Base-by-base conservation (phyloP, 2,113 vertebrate species). In the Halcyon malimbica region DNA sequence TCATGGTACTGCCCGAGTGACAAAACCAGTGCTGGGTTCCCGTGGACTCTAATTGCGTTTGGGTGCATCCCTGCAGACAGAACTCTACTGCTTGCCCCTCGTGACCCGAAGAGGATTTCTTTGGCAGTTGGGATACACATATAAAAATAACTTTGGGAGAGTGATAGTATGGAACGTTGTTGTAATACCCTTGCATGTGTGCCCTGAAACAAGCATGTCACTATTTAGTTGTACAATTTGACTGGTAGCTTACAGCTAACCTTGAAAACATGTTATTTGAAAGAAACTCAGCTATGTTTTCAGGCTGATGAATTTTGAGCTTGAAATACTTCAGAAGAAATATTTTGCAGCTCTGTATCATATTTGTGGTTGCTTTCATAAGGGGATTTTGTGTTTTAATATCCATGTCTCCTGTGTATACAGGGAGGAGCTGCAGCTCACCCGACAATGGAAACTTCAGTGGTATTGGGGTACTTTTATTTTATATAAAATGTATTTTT, bases 321-420 rank as follows among this genome's bases (percentile, higher is more conserved):
- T 79, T 13, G 29, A 63, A 63, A 62, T 56, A 78, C 35, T 48
- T 90, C 21, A 24, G n/a, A 65, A 39, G 50, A 57, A 70, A 23
- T 67, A 44, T 67, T 44, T 12, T 44, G 2, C 39, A 0, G 81
- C 4, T 78, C 15, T 16, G 18, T 25, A 16, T 82, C 2, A 1
- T 64, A 37, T 73, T 44, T 83, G 54, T 42, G 50, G 41, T 35
- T 31, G 3, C 14, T 63, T 67, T 83, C 5, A 6, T 44, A 65
- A 60, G 7, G 12, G 14, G 14, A n/a, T 63, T 67, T 89, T 68
- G 86, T 73, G 21, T 73, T 86, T 81, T 57, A 16, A 35, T 54
- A 6, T 48, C 33, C 13, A 21, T 0, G 1, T 77, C 29, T 78
- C 33, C 33, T 44, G 3, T 7, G 2, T n/a, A 2, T 75, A 46